Evolutionary conservation across 1,140 invertebrate genomes (phyloP).

Genomic region (Prorops nasuta): DNA sequence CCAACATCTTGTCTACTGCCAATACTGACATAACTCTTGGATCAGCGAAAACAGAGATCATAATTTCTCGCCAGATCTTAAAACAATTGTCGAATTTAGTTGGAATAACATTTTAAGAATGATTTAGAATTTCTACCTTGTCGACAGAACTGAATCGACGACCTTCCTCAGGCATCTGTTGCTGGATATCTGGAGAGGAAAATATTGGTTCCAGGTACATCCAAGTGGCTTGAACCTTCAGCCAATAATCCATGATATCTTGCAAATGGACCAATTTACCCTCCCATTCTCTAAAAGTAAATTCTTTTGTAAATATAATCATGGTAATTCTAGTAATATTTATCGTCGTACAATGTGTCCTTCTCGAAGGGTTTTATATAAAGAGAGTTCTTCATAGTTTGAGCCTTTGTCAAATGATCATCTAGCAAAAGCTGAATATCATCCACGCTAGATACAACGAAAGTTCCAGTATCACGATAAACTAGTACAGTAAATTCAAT

Average conservation of each 20-base stretch:
- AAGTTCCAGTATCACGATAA: constrained; percentile 89
- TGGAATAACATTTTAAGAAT: not conserved
- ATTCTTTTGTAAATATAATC: constrained; percentile 4
- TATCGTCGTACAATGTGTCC: constrained; percentile 66
- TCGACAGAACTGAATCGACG: constrained; percentile 88
- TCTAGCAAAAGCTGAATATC: constrained; percentile 94
- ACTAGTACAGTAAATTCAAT: constrained; percentile 77
- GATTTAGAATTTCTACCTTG: constrained; percentile 68
- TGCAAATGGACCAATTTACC: constrained; percentile 73
- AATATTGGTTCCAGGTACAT: constrained; percentile 98
- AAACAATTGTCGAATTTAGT: not conserved
- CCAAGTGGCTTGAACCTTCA: constrained; percentile 95
- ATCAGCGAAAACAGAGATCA: constrained; percentile 80
- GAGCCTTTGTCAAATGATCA: constrained; percentile 95
- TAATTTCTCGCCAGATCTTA: constrained; percentile 89
- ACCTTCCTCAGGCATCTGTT: constrained; percentile 91
- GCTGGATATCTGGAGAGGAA: constrained; percentile 95
- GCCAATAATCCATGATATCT: constrained; percentile 94
- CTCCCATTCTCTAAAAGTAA: constrained; percentile 73
- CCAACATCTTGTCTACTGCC: constrained; percentile 91
- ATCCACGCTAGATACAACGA: constrained; percentile 86
- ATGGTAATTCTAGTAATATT: not conserved
- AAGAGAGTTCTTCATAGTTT: constrained; percentile 96
- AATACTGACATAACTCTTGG: constrained; percentile 81
- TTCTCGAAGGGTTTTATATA: constrained; percentile 94